A percentile compares a stretch with the other conserved stretches of the same genome.
phyloP scores from a whole-genome alignment of 2,888 invertebrate genomes.

The Caenorhabditis doughertyi region DNA sequence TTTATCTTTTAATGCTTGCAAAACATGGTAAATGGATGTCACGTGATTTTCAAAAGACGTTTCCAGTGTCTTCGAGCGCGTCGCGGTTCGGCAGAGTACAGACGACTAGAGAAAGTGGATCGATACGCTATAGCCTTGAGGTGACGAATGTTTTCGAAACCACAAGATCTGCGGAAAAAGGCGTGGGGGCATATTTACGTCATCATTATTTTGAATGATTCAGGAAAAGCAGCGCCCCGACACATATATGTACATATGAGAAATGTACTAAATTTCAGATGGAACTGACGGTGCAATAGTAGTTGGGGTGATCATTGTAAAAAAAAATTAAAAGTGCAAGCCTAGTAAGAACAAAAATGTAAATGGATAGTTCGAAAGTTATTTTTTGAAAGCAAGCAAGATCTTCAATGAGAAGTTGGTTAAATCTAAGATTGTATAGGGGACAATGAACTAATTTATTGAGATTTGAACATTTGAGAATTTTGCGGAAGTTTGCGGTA shows the following conservation, averaged over 20 bases:
- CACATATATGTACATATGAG: no score
- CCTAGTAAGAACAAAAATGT: no score
- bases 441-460: no score
- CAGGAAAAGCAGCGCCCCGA: not conserved
- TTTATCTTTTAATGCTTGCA: not conserved
- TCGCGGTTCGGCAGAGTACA: slow-evolving; percentile 46
- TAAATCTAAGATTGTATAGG: no score
- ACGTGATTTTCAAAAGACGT: slow-evolving; percentile 41
- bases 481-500: slow-evolving; percentile 26
- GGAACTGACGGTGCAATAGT: no score
- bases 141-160: slow-evolving; percentile 7
- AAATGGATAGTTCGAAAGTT: no score
- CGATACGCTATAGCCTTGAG: not conserved
- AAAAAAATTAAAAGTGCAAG: no score
- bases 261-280: no score
- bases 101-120: slow-evolving; percentile 16
- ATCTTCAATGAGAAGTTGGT: no score
- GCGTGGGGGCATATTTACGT: not conserved
- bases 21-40: not conserved
- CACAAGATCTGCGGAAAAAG: not conserved
- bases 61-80: slow-evolving; percentile 24
- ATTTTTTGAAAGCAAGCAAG: no score
- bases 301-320: no score
- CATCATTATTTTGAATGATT: not conserved
- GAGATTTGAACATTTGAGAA: no score